Percentiles rank a stretch among this genome's conserved stretches.
phyloP scores from a whole-genome alignment of 37 sponge, comb jelly and placozoan genomes.

The Axinella damicornis region DNA sequence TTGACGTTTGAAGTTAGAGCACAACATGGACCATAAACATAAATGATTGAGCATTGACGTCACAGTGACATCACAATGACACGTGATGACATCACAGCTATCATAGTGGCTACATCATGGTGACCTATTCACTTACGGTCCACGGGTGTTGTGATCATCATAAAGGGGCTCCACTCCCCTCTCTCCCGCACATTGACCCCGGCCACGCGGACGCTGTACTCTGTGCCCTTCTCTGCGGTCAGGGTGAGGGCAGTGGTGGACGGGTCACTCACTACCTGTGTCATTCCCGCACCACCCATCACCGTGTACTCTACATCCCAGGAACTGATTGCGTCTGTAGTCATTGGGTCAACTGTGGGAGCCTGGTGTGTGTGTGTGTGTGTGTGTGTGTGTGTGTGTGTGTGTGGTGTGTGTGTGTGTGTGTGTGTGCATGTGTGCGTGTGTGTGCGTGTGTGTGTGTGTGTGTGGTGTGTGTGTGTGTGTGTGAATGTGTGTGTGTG shows the following conservation, averaged over 20 bases:
- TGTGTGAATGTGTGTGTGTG: too few relatives aligned
- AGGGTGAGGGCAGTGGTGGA: background rate
- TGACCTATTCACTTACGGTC: constrained; percentile 17
- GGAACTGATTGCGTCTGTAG: background rate
- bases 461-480: too few relatives aligned
- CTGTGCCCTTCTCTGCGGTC: background rate
- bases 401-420: background rate
- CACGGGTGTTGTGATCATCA: background rate
- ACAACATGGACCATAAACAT: too few relatives aligned
- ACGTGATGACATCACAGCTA: too few relatives aligned
- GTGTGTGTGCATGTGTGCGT: too few relatives aligned
- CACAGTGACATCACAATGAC: too few relatives aligned
- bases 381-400: background rate
- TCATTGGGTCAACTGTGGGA: constrained; percentile 1
- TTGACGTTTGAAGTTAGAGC: too few relatives aligned
- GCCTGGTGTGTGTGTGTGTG: background rate
- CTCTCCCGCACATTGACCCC: constrained; percentile 3
- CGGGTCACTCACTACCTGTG: background rate
- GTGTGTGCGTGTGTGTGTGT: too few relatives aligned
- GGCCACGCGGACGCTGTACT: constrained; percentile 4
- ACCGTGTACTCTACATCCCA: background rate
- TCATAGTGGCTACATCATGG: too few relatives aligned
- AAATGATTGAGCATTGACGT: too few relatives aligned
- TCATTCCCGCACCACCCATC: background rate
- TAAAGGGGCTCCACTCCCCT: background rate